Base-by-base conservation (phyloP, 2,113 vertebrate species). In the Xiphophorus maculatus region DNA sequence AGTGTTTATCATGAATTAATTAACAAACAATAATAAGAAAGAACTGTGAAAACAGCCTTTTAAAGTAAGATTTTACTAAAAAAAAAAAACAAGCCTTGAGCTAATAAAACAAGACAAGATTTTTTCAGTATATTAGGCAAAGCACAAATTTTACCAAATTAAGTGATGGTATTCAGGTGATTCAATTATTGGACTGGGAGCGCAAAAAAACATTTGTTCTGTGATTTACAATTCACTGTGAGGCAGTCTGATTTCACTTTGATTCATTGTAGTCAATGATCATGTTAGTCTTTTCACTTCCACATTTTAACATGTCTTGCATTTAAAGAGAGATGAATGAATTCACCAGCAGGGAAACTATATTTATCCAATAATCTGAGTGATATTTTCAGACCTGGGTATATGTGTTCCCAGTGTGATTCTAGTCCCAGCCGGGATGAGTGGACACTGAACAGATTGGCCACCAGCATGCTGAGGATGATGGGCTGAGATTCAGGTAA, bases 371-470 rank as follows among this genome's bases (percentile, higher is more conserved):
- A 28, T 67, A 3, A 61, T 80, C 74, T 85, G 42, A 76, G 68
- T 70, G 70, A 78, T 29, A 44, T 76, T 64, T 37, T 70, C 63
- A 82, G 66, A 19, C 73, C 63, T 74, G 42, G 77, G 85, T 58
- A 58, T n/a, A n/a, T 58, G 22, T 30, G 66, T 51, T 82, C 75
- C 32, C 87, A 73, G 87, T 82, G 74, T 84, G 90, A 78, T 48
- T 3, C 62, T 58, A 66, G 76, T 61, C 28, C 87, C 86, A 81
- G 77, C 88, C 86, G 88, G 87, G 79, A 67, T 54, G 68, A 78
- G 83, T 80, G 87, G 91, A 94, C 92, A 77, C 73, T 73, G 84
- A 89, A 88, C 94, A 95, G 93, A 94, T 94, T 94, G 93, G 71
- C 66, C 67, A 90, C 61, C 93, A 93, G 92, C 91, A 92, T 88